These are phyloP conservation scores for Diuraphis noxia DNA, from an alignment of 1,140 invertebrate genomes.

Conservation along the genomic window DNA sequence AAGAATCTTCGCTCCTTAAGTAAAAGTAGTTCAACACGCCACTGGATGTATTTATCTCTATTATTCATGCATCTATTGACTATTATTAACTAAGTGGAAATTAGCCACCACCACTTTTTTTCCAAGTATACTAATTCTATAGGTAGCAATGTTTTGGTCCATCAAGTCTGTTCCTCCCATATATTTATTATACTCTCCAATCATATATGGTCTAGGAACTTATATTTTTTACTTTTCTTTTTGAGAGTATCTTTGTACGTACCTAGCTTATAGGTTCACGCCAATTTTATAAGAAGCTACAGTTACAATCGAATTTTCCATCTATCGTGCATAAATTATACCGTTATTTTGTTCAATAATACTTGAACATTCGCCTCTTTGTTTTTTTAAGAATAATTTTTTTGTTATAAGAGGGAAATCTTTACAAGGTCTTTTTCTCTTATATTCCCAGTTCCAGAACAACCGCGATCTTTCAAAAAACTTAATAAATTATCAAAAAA, in stretches of 20 bases:
- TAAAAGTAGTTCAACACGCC: too few species aligned
- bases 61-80: too few species aligned
- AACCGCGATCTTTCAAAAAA: neutral
- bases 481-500: neutral
- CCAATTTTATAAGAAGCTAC: slow-evolving; percentile 55
- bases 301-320: slow-evolving; percentile 56
- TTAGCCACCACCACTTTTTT: too few species aligned
- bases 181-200: slow-evolving; percentile 55
- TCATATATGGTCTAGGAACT: slow-evolving; percentile 55
- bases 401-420: neutral
- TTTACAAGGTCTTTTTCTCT: neutral
- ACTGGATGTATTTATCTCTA: too few species aligned
- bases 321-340: slow-evolving; percentile 31
- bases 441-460: neutral
- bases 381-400: neutral
- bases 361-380: neutral
- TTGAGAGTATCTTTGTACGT: slow-evolving; percentile 55
- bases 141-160: too few species aligned
- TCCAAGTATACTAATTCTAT: too few species aligned
- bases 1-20: too few species aligned
- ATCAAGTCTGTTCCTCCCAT: slow-evolving; percentile 55
- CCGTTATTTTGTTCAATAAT: neutral
- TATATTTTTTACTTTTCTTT: slow-evolving; percentile 54
- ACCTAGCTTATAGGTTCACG: slow-evolving; percentile 50
- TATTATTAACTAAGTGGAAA: too few species aligned